phyloP scores from a whole-genome alignment of 2,888 invertebrate genomes.

The Apoderus coryli region DNA sequence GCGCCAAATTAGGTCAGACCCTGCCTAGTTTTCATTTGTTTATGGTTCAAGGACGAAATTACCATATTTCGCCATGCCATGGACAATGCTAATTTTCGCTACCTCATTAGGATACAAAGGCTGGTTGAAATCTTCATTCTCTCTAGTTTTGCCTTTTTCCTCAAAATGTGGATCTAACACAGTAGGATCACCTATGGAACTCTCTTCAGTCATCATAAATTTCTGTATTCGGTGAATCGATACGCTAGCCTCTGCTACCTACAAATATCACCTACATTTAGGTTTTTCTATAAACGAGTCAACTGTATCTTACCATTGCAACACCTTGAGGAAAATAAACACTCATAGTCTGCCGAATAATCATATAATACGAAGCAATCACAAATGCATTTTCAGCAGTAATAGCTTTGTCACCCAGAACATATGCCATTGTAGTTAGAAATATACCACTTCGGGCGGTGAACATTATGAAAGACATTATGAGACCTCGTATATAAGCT shows the following conservation, averaged over 20 bases:
- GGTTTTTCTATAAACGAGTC: no score
- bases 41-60: no score
- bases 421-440: slow-evolving; percentile 43
- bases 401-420: slow-evolving; percentile 34
- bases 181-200: slow-evolving; percentile 24
- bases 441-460: slow-evolving; percentile 59
- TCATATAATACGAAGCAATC: slow-evolving; percentile 45
- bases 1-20: no score
- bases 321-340: slow-evolving; percentile 47
- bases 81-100: slow-evolving; percentile 9
- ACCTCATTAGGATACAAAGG: no score
- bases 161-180: slow-evolving; percentile 21
- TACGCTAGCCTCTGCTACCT: slow-evolving; percentile 41
- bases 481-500: slow-evolving; percentile 47
- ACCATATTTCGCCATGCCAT: slow-evolving; percentile 16
- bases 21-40: no score
- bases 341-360: slow-evolving; percentile 43
- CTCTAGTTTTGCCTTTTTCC: no score
- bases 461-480: slow-evolving; percentile 57
- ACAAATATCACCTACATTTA: no score
- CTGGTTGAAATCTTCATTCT: no score
- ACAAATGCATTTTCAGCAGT: slow-evolving; percentile 36
- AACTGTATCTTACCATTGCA: slow-evolving; percentile 33
- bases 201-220: slow-evolving; percentile 25
- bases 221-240: slow-evolving; percentile 33